A percentile compares a stretch with the other conserved stretches of the same genome.
Evolutionary conservation across 2,888 invertebrate species (phyloP).

Genomic region (Hirtodrosophila cameraria): DNA sequence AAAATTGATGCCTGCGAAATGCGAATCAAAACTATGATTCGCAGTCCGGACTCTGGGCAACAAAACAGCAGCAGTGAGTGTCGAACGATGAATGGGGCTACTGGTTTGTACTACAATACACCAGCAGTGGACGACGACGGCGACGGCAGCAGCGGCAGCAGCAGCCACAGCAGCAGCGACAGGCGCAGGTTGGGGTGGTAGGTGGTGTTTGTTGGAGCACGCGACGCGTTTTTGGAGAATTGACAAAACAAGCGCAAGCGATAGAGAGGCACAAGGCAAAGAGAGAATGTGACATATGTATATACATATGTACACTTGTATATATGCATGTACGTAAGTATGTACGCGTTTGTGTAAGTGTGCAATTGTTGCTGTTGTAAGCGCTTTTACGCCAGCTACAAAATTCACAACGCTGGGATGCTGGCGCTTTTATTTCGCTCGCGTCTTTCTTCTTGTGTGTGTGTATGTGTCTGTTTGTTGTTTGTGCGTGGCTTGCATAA

Average conservation of each 20-base stretch:
- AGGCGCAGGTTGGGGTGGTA: constrained; percentile 47
- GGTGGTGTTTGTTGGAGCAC: constrained; percentile 60
- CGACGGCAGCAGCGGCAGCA: constrained; percentile 9
- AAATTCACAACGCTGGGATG: constrained; percentile 44
- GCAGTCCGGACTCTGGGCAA: constrained; percentile 53
- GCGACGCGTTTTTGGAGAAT: constrained; percentile 73
- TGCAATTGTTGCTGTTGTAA: constrained; percentile 61
- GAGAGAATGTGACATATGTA: constrained; percentile 17
- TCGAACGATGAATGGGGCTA: constrained; percentile 72
- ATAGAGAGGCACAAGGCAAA: constrained; percentile 39
- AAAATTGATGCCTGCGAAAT: constrained; percentile 41
- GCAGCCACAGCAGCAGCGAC: constrained; percentile 37
- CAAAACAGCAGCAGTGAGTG: constrained; percentile 65
- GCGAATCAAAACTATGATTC: constrained; percentile 36
- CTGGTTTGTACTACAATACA: constrained; percentile 68
- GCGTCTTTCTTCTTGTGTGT: constrained; percentile 15
- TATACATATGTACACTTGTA: constrained; percentile 9
- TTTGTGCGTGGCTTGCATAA: constrained; percentile 70
- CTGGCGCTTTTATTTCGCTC: constrained; percentile 30
- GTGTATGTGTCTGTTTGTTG: constrained; percentile 26
- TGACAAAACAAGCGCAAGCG: constrained; percentile 71
- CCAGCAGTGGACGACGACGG: constrained; percentile 37
- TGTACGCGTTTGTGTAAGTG: constrained; percentile 21
- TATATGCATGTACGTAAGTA: constrained; percentile 2
- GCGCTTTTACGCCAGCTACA: constrained; percentile 66